Evolutionary conservation across 1,140 invertebrate species (phyloP), one percentile per base, ranked within the genome.

Genomic region (Zaprionus taronus): DNA sequence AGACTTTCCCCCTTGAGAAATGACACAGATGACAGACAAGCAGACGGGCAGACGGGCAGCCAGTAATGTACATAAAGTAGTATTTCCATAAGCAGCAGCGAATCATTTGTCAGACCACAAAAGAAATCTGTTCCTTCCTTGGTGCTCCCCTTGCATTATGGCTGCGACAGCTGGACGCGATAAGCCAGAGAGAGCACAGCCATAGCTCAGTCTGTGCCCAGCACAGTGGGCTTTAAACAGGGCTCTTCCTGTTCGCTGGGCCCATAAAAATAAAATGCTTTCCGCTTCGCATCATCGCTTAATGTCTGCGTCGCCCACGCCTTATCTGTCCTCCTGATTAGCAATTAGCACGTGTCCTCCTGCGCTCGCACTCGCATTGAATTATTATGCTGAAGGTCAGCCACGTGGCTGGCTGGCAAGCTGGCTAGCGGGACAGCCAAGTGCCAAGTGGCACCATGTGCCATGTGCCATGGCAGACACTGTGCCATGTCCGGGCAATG

Each of bases 321-420:
- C 70, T 86, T 85, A 85, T 85, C 83, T 80, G 69, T 38, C 55
- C 67, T 34, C 6, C 41, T 86, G 83, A 85, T 85, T 85, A 85
- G 83, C 83, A 85, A 85, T 85, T 85, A 85, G 83, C 83, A 85
- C 82, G 82, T 85, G 83, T 85, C 83, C 70, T 57, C 47, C 61
- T 28, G 20, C 61, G 31, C 72, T 56, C 24, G 61, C 31, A 56
- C 61, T 57, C 67, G 65, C 83, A 85, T 80, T 85, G 83, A 85
- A 79, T 85, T 85, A 85, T 85, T 85, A 72, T 80, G 79, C 68
- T 80, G 76, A 85, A 85, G 83, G 83, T 85, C 83, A 85, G 75
- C 70, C 79, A 63, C 61, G 63, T 77, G 69, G 68, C 72, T 36
- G 61, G 44, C 71, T 63, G 24, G 24, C 24, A 5, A 24, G 28